Base-by-base conservation (phyloP, 2,113 vertebrate species). In the Capricornis sumatraensis region DNA sequence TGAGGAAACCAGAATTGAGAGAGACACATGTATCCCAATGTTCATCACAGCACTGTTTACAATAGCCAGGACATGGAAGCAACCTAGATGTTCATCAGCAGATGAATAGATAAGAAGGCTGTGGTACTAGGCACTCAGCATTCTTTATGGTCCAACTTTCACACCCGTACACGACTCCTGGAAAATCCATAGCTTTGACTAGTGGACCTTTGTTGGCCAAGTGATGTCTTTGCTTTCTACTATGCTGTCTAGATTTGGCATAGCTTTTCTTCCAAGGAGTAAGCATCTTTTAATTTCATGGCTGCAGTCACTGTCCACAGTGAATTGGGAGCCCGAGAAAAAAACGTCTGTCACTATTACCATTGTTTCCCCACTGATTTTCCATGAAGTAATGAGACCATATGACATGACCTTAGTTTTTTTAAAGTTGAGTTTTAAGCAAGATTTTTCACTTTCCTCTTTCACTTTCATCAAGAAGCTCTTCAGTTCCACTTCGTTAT, bases 91-190 rank as follows among this genome's bases (percentile, higher is more conserved):
- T 21, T 5, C n/a, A 36, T 71, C 0, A 5, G 64, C 64, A 71
- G n/a, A 36, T 6, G 9, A 71, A 19, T 71, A 4, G 64, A 21
- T 71, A 36, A 71, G n/a, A 71, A 36, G 21, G 64, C 4, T 36
- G 64, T 71, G n/a, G 17, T 71, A 19, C n/a, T 36, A 36, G 64
- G n/a, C n/a, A 71, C 17, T 71, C n/a, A 36, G 17, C 17, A 71
- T 71, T 71, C n/a, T 19, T 67, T 67, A 19, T 36, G 64, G 64
- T 71, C 64, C n/a, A 71, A 3, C 8, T 71, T 8, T 67, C n/a
- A 71, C 64, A 71, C n/a, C 2, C 0, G 0, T 36, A 71, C n/a
- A 23, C 1, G 1, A 71, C n/a, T 71, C n/a, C 17, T 23, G 17
- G n/a, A 71, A 23, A 71, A 21, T 36, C n/a, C n/a, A 71, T 21